Conservation (phyloP, 2,113 vertebrate genomes). For the Lonchura striata region DNA sequence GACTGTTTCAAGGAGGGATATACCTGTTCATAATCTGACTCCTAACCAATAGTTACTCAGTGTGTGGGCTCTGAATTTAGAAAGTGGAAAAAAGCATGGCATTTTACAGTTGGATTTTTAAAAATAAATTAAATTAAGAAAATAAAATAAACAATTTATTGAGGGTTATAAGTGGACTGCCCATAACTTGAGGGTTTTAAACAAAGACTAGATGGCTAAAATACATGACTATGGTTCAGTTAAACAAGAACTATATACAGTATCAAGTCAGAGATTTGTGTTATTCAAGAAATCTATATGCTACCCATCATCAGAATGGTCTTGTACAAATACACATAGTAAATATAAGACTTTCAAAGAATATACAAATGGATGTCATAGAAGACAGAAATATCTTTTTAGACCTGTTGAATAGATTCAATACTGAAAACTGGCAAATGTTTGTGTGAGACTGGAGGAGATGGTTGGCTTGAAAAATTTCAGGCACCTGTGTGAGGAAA, state of each 20-base stretch:
- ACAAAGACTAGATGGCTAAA: neutral
- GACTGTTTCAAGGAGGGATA: neutral
- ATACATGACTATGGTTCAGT: neutral
- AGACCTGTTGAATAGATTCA: neutral
- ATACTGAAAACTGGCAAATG: neutral
- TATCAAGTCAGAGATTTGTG: neutral
- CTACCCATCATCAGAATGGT: neutral
- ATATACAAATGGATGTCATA: neutral
- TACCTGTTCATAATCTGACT: neutral
- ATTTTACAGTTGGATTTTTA: neutral
- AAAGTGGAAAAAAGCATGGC: neutral
- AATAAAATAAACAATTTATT: neutral
- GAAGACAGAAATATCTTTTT: neutral
- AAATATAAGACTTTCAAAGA: neutral
- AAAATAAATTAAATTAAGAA: neutral
- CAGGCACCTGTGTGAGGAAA: neutral
- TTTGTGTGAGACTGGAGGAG: neutral
- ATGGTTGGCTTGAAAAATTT: neutral
- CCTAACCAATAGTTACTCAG: neutral
- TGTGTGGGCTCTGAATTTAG: neutral
- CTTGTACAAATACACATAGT: neutral
- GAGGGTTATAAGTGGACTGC: neutral
- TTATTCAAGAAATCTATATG: neutral
- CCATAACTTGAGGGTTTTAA: neutral
- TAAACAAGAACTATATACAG: neutral